Conservation (phyloP, 2,113 vertebrate species). For the Opisthocomus hoazin region DNA sequence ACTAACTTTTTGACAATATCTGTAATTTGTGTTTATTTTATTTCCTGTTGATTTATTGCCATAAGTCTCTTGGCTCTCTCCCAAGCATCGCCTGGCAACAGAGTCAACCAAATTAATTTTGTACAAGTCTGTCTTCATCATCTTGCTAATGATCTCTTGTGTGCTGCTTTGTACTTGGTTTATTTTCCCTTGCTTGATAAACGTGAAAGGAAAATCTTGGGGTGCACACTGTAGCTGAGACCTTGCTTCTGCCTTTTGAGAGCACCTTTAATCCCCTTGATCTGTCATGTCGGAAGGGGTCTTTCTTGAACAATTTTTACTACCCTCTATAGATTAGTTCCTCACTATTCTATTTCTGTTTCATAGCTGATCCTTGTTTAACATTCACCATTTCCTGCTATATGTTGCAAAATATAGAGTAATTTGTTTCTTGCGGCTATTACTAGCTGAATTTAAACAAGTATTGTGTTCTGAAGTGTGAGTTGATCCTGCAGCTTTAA, state of each 20-base stretch:
- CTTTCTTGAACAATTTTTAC: background rate
- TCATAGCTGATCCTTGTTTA: background rate
- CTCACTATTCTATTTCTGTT: background rate
- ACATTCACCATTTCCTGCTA: background rate
- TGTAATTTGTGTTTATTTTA: slow-evolving; percentile 68
- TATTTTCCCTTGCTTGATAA: slow-evolving; percentile 29
- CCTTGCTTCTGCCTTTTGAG: background rate
- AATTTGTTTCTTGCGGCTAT: background rate
- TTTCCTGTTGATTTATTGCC: slow-evolving; percentile 70
- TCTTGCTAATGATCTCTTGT: slow-evolving; percentile 57
- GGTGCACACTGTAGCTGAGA: background rate
- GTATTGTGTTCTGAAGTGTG: background rate
- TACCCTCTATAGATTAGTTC: background rate
- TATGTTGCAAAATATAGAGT: background rate
- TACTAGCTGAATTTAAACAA: background rate
- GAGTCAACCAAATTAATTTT: slow-evolving; percentile 72
- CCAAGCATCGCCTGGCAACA: slow-evolving; percentile 68
- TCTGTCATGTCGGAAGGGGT: background rate
- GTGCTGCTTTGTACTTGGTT: slow-evolving; percentile 29
- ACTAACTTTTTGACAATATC: slow-evolving; percentile 59
- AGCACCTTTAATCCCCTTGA: background rate
- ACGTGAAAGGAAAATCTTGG: slow-evolving; percentile 31
- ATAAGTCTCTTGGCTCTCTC: slow-evolving; percentile 62
- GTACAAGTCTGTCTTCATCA: slow-evolving; percentile 62
- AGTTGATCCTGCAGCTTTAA: background rate